Evolutionary conservation across 2,888 invertebrate species (phyloP).

Genomic region (Dryadula phaetusa): DNA sequence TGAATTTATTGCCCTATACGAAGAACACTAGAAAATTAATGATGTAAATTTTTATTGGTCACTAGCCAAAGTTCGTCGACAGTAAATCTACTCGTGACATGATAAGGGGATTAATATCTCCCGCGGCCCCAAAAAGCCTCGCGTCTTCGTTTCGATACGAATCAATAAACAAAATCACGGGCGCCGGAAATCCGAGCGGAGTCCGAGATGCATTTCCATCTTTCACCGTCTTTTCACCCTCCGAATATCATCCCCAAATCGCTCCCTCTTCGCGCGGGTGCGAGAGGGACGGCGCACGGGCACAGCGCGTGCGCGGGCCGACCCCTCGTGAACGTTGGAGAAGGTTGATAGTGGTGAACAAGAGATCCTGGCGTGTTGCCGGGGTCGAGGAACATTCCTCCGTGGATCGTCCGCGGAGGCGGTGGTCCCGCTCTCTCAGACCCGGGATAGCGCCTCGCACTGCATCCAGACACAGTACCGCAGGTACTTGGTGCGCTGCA

Average conservation of each 20-base stretch:
- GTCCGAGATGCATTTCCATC: slow-evolving; percentile 83
- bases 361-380: slow-evolving; percentile 75
- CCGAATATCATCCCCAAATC: slow-evolving; percentile 79
- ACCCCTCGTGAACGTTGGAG: slow-evolving; percentile 77
- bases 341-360: slow-evolving; percentile 72
- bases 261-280: slow-evolving; percentile 59
- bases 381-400: slow-evolving; percentile 76
- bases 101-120: slow-evolving; percentile 76
- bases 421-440: slow-evolving; percentile 82
- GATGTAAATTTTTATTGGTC: slow-evolving; percentile 64
- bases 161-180: slow-evolving; percentile 84
- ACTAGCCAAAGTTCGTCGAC: slow-evolving; percentile 57
- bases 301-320: slow-evolving; percentile 75
- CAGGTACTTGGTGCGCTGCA: slow-evolving; percentile 35
- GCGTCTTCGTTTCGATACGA: slow-evolving; percentile 66
- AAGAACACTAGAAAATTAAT: slow-evolving; percentile 50
- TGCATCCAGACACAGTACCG: slow-evolving; percentile 48
- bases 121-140: slow-evolving; percentile 56
- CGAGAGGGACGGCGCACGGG: slow-evolving; percentile 58
- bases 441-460: slow-evolving; percentile 60
- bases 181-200: slow-evolving; percentile 82
- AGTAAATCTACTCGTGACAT: slow-evolving; percentile 70
- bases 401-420: slow-evolving; percentile 79
- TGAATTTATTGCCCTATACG: slow-evolving; percentile 11
- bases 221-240: slow-evolving; percentile 82